Evolutionary conservation across 1,140 invertebrate species (phyloP).

Genomic region (Oncopodura yosiiana): DNA sequence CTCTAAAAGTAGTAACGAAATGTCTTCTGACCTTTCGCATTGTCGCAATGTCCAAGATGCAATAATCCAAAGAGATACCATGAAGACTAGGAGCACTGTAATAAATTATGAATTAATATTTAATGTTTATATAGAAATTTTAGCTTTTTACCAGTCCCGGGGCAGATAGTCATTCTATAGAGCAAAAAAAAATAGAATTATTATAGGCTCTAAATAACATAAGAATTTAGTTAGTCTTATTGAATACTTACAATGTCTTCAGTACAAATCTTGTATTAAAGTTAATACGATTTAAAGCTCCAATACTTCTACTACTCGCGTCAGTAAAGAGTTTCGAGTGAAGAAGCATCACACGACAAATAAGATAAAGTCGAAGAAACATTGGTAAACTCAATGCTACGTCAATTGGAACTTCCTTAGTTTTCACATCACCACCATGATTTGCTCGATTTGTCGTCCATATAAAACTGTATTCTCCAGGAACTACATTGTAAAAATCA

Average conservation of each 20-base stretch:
- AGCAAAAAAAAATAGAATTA: too few species aligned
- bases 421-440: slow-evolving; percentile 2
- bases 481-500: slow-evolving; percentile 97
- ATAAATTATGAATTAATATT: neutral
- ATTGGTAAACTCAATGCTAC: slow-evolving; percentile 95
- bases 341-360: slow-evolving; percentile 97
- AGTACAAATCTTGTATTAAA: slow-evolving; percentile 98
- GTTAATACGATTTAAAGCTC: slow-evolving; percentile 97
- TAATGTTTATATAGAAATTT: neutral
- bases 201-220: too few species aligned
- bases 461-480: slow-evolving; percentile 87
- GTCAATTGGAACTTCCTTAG: slow-evolving; percentile 77
- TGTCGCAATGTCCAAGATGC: slow-evolving; percentile 96
- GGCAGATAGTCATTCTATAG: slow-evolving; percentile 99
- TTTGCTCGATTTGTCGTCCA: slow-evolving; percentile 86
- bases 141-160: slow-evolving; percentile 60
- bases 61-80: slow-evolving; percentile 98
- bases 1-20: too few species aligned
- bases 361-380: slow-evolving; percentile 97
- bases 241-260: slow-evolving; percentile 94
- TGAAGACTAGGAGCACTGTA: slow-evolving; percentile 93
- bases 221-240: too few species aligned
- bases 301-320: slow-evolving; percentile 56
- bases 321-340: slow-evolving; percentile 97
- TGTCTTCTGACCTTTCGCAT: slow-evolving; percentile 82